Percentiles rank a stretch among this genome's conserved stretches.
Conservation (phyloP, 2,113 vertebrate genomes). For the Campylomormyrus numenius region DNA sequence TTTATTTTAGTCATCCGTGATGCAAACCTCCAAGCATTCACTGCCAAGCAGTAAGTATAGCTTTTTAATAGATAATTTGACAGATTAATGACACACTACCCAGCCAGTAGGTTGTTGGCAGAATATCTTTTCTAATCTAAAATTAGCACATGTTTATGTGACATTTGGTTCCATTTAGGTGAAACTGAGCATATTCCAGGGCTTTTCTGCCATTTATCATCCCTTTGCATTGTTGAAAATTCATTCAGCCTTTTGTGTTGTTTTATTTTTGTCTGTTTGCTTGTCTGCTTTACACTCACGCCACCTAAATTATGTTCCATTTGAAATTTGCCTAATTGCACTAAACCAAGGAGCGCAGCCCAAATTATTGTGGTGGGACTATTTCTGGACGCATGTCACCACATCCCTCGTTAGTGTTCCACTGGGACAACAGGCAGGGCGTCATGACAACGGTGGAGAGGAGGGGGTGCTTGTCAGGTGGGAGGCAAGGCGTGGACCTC, state of each 20-base stretch:
- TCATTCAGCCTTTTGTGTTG: background rate
- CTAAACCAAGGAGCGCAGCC: background rate
- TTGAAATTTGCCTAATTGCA: background rate
- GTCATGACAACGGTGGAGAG: background rate
- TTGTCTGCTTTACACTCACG: background rate
- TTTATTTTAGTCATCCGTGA: conserved; percentile 17
- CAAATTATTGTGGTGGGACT: background rate
- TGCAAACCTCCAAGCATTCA: conserved; percentile 12
- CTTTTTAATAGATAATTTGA: conserved; percentile 18
- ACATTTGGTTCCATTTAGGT: conserved; percentile 7
- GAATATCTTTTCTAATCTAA: conserved; percentile 19
- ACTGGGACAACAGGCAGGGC: background rate
- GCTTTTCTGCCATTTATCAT: background rate
- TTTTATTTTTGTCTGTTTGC: background rate
- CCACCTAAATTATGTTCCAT: background rate
- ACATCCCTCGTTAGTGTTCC: background rate
- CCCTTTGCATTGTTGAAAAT: background rate
- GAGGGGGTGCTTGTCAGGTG: background rate
- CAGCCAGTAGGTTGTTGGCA: conserved; percentile 11
- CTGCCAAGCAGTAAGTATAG: conserved; percentile 14
- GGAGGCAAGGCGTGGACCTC: background rate
- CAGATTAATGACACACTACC: conserved; percentile 16
- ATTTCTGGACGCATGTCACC: background rate
- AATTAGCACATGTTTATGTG: conserved; percentile 12
- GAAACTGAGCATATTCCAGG: background rate